phyloP scores from a whole-genome alignment of 1,140 invertebrate genomes.

The Archivesica marissinica region DNA sequence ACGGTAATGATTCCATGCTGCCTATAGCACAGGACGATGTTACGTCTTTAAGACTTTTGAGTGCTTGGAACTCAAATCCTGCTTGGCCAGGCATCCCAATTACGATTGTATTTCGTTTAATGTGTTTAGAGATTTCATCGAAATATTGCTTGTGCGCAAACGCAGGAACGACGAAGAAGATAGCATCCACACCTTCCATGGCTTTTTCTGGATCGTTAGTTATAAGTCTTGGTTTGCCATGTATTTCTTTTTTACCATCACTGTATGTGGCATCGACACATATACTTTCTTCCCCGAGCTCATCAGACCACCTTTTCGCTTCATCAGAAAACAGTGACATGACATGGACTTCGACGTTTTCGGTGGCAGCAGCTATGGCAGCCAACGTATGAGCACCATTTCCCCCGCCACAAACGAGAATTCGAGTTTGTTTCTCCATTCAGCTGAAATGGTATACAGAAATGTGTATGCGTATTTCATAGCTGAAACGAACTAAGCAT shows the following conservation, averaged over 20 bases:
- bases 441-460: constrained; percentile 1
- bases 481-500: no score
- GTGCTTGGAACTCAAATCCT: constrained; percentile 77
- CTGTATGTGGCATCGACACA: constrained; percentile 65
- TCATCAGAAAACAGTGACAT: constrained; percentile 76
- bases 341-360: constrained; percentile 71
- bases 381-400: constrained; percentile 76
- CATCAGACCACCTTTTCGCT: constrained; percentile 73
- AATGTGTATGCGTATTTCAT: no score
- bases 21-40: constrained; percentile 62
- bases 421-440: constrained; percentile 43
- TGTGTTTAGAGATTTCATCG: constrained; percentile 70
- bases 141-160: constrained; percentile 75
- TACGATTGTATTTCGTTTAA: constrained; percentile 70
- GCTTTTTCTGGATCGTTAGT: constrained; percentile 71
- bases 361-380: constrained; percentile 70
- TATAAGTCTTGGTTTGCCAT: constrained; percentile 68
- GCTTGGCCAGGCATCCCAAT: constrained; percentile 74
- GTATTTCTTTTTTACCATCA: constrained; percentile 61
- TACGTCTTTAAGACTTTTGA: constrained; percentile 62
- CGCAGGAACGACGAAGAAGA: constrained; percentile 73
- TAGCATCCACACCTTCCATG: constrained; percentile 66
- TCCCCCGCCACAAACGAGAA: constrained; percentile 74
- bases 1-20: constrained; percentile 73
- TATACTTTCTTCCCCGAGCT: constrained; percentile 66